phyloP scores from a whole-genome alignment of 2,797 vertebrate genomes.

The Odontamblyopus rebecca region DNA sequence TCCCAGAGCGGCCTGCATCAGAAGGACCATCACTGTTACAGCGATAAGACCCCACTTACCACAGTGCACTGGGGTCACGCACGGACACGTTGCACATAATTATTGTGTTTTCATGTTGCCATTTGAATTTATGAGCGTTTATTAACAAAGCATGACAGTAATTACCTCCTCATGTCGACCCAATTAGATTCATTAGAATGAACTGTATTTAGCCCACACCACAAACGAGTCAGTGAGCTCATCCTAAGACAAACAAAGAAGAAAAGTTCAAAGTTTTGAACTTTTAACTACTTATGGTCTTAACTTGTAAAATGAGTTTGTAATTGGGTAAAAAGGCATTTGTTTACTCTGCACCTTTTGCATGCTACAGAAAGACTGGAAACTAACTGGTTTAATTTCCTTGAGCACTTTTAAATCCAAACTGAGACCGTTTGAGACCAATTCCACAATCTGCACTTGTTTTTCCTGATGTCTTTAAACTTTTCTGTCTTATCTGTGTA shows the following conservation, averaged over 20 bases:
- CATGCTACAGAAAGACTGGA: no score
- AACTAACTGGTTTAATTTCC: no score
- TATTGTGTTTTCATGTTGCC: constrained; percentile 28
- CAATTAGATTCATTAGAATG: constrained; percentile 70
- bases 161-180: constrained; percentile 55
- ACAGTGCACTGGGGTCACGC: constrained; percentile 16
- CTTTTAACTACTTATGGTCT: no score
- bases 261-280: no score
- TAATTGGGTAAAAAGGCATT: no score
- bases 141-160: constrained; percentile 38
- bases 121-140: constrained; percentile 35
- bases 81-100: constrained; percentile 6
- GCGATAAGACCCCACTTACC: constrained; percentile 27
- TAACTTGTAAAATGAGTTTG: no score
- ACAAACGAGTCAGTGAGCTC: constrained; percentile 65
- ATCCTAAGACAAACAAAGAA: constrained; percentile 48
- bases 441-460: no score
- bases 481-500: no score
- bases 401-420: no score
- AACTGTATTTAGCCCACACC: constrained; percentile 60
- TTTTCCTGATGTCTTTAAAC: no score
- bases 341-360: no score
- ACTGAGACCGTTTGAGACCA: no score
- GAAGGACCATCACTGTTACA: constrained; percentile 24
- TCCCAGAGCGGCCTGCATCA: constrained; percentile 33